These are phyloP conservation scores for Micromesistius poutassou DNA, from an alignment of 2,797 vertebrate species.

Conservation along the genomic window DNA sequence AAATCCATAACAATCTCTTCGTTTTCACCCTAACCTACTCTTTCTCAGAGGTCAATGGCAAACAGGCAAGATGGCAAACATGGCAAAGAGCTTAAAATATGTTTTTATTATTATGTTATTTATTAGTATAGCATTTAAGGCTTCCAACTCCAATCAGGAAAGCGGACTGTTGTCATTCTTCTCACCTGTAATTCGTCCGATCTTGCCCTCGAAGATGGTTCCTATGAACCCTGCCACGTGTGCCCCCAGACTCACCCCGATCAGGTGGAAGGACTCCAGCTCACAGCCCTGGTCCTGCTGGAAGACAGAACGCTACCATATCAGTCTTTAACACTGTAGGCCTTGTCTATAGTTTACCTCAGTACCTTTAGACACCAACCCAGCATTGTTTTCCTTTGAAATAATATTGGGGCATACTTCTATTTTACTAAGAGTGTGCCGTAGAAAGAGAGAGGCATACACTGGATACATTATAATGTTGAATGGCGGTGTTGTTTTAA, in stretches of 20 bases:
- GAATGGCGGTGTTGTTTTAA: neutral
- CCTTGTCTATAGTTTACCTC: neutral
- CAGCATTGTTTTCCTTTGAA: neutral
- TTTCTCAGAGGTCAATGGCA: neutral
- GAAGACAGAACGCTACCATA: neutral
- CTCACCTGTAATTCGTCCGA: conserved; percentile 92
- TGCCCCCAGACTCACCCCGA: conserved; percentile 91
- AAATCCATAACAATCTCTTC: neutral
- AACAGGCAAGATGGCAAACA: too few species aligned
- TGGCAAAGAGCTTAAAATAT: neutral
- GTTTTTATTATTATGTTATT: neutral
- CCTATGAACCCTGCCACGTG: conserved; percentile 90
- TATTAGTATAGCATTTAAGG: neutral
- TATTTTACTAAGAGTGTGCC: neutral
- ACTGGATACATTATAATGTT: neutral
- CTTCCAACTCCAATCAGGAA: neutral
- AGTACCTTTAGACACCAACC: neutral
- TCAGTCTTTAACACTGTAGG: neutral
- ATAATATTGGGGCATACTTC: neutral
- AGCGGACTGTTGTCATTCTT: neutral
- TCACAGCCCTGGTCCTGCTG: conserved; percentile 77
- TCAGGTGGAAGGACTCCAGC: conserved; percentile 84
- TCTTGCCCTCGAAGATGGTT: conserved; percentile 80
- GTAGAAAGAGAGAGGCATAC: neutral
- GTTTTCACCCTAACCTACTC: neutral